These are phyloP conservation scores for Anguilla japonica DNA, from an alignment of 2,113 vertebrate species.

Conservation along the genomic window DNA sequence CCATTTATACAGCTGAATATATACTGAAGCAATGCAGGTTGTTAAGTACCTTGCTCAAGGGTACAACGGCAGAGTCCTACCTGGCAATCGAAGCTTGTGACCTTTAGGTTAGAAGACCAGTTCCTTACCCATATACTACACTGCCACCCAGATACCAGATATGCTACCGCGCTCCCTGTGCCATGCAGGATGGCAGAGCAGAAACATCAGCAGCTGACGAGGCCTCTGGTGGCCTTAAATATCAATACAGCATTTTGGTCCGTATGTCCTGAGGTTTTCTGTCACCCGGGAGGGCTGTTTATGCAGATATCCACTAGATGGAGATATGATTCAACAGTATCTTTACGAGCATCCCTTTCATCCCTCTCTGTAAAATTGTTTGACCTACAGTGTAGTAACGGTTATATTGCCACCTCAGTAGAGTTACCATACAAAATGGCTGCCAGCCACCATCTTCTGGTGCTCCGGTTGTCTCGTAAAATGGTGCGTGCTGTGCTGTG, in stretches of 20 bases:
- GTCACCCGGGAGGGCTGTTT: constrained; percentile 11
- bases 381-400: background rate
- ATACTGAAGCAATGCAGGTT: too few relatives aligned
- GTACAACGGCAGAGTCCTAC: too few relatives aligned
- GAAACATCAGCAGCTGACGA: background rate
- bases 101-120: too few relatives aligned
- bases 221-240: background rate
- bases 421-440: background rate
- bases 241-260: background rate
- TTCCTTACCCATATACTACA: too few relatives aligned
- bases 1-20: too few relatives aligned
- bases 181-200: background rate
- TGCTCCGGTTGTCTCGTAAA: background rate
- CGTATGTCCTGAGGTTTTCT: background rate
- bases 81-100: too few relatives aligned
- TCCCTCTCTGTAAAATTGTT: background rate
- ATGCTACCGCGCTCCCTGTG: background rate
- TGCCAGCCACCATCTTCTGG: background rate
- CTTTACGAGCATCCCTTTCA: background rate
- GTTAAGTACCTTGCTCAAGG: too few relatives aligned
- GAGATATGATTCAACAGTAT: constrained; percentile 44
- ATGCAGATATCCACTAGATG: constrained; percentile 50
- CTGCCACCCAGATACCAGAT: too few relatives aligned
- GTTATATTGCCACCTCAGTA: background rate
- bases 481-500: too few relatives aligned